phyloP scores from a whole-genome alignment of 2,888 invertebrate species.

The Phorcus lineatus region DNA sequence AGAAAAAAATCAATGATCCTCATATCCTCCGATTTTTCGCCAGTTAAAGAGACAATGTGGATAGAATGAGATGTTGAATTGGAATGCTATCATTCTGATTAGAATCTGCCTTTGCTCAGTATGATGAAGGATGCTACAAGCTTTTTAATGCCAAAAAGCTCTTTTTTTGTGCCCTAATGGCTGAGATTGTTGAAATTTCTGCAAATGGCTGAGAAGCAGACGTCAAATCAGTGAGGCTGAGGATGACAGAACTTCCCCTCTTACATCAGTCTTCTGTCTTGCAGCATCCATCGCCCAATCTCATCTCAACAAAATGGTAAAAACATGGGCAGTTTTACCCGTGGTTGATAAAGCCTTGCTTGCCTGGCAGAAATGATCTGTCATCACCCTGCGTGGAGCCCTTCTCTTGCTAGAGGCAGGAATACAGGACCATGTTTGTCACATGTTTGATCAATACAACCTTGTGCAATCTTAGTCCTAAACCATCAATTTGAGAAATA shows the following conservation, averaged over 20 bases:
- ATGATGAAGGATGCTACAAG: background rate
- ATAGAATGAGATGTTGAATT: background rate
- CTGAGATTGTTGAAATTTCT: background rate
- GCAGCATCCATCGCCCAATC: background rate
- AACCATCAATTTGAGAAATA: background rate
- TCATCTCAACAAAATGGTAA: background rate
- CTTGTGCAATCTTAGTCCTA: background rate
- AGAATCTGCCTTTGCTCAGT: background rate
- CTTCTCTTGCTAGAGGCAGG: background rate
- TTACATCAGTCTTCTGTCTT: background rate
- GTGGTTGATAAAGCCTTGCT: background rate
- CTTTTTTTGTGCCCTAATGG: background rate
- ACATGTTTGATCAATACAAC: background rate
- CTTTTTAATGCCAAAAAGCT: background rate
- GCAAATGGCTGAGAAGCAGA: too few relatives aligned
- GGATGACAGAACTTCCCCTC: background rate
- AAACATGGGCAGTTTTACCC: background rate
- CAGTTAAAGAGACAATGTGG: background rate
- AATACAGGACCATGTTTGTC: background rate
- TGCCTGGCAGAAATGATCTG: background rate
- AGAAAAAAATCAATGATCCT: slow-evolving; percentile 1
- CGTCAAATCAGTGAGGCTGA: background rate
- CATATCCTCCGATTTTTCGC: background rate
- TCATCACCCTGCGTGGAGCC: background rate
- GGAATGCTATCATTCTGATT: background rate